phyloP scores from a whole-genome alignment of 2,113 vertebrate genomes.

The Nothoprocta pentlandii region DNA sequence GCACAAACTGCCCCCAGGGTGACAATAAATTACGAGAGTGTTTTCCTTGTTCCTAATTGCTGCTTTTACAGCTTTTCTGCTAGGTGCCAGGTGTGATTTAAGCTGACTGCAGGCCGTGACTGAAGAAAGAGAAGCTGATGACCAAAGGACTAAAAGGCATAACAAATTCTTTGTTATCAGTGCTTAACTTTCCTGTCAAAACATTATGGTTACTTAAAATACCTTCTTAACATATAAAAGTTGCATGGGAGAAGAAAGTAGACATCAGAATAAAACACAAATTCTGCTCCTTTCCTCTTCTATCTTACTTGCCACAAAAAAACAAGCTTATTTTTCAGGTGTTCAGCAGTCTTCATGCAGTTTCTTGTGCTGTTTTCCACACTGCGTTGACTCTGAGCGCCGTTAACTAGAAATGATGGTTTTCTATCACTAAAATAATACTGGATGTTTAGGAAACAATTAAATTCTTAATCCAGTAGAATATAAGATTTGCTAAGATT shows the following conservation, averaged over 20 bases:
- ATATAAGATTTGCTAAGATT: accelerated
- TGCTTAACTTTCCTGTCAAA: neutral
- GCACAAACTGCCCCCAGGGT: conserved; percentile 19
- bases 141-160: neutral
- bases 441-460: neutral
- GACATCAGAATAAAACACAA: neutral
- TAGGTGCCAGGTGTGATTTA: conserved; percentile 8
- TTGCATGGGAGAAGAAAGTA: neutral
- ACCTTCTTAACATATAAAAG: neutral
- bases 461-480: neutral
- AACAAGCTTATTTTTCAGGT: neutral
- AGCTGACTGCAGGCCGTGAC: neutral
- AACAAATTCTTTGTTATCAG: neutral
- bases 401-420: neutral
- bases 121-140: neutral
- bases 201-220: neutral
- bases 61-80: conserved; percentile 1
- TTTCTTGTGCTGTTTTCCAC: neutral
- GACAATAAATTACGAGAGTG: conserved; percentile 40
- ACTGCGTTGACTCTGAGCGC: neutral
- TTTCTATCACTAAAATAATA: neutral
- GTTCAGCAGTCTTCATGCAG: neutral
- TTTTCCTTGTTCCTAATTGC: conserved; percentile 32
- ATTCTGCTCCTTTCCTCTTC: neutral
- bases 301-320: no score